These are phyloP conservation scores for Drosophila colorata DNA, from an alignment of 2,888 invertebrate genomes.

Conservation along the genomic window DNA sequence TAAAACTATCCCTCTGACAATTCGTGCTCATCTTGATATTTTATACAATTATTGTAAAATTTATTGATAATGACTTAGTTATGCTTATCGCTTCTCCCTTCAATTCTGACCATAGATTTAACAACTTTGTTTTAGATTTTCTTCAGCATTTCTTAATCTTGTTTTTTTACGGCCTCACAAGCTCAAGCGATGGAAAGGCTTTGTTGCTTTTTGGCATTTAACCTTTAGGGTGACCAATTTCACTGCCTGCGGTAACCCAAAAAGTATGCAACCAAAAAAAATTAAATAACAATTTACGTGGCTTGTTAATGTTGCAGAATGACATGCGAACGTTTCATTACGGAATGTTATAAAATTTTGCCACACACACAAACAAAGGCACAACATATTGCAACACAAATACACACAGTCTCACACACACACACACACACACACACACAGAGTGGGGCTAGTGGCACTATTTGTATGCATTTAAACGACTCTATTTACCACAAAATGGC, in stretches of 20 bases:
- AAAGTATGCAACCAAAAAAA: slow-evolving; percentile 11
- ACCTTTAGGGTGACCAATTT: slow-evolving; percentile 7
- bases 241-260: neutral
- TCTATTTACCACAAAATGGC: slow-evolving; percentile 81
- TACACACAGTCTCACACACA: slow-evolving; percentile 3
- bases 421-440: slow-evolving; percentile 1
- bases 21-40: too few relatives aligned
- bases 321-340: slow-evolving; percentile 80
- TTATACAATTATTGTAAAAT: too few relatives aligned
- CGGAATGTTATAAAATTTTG: slow-evolving; percentile 78
- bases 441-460: slow-evolving; percentile 35
- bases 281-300: slow-evolving; percentile 41
- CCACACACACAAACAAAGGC: slow-evolving; percentile 34
- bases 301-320: slow-evolving; percentile 56
- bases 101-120: too few relatives aligned
- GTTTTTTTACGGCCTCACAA: too few relatives aligned
- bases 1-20: too few relatives aligned
- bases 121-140: too few relatives aligned
- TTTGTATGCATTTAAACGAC: slow-evolving; percentile 82
- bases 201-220: neutral
- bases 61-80: too few relatives aligned
- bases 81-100: too few relatives aligned
- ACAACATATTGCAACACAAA: slow-evolving; percentile 2
- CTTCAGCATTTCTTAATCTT: too few relatives aligned
- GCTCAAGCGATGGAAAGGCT: neutral